Percentiles rank a stretch among this genome's conserved stretches.
phyloP scores from a whole-genome alignment of 2,113 vertebrate genomes.

The Sturnus vulgaris region DNA sequence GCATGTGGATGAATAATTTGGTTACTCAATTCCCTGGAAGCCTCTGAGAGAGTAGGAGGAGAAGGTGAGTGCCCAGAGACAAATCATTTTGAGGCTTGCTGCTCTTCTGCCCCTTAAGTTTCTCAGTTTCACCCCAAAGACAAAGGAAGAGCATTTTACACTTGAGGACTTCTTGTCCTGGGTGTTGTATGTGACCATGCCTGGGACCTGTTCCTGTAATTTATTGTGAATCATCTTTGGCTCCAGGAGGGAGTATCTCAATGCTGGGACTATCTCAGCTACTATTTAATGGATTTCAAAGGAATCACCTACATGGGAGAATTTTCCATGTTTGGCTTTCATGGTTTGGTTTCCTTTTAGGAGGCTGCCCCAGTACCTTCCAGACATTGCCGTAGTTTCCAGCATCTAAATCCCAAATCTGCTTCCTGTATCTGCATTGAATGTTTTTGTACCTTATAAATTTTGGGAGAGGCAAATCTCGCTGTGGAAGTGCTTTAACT shows the following conservation, averaged over 20 bases:
- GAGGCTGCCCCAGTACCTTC: neutral
- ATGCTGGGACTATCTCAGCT: neutral
- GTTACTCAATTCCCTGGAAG: neutral
- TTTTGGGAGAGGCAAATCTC: neutral
- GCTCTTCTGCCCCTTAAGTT: neutral
- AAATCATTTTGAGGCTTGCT: neutral
- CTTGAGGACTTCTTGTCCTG: neutral
- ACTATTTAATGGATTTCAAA: neutral
- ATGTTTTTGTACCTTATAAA: neutral
- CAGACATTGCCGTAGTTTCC: neutral
- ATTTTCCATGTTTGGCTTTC: neutral
- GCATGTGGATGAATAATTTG: neutral
- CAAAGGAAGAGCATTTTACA: neutral
- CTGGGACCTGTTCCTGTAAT: neutral
- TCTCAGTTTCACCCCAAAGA: neutral
- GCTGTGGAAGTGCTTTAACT: neutral
- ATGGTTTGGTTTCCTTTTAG: neutral
- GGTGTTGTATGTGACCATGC: accelerated
- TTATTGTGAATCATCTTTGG: neutral
- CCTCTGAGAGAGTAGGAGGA: neutral
- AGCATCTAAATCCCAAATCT: neutral
- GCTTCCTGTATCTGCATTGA: neutral
- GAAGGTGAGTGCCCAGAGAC: neutral
- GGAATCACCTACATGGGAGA: neutral
- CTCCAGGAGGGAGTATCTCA: neutral